Base-by-base conservation (phyloP, 2,888 invertebrate species). In the Carterocephalus palaemon region DNA sequence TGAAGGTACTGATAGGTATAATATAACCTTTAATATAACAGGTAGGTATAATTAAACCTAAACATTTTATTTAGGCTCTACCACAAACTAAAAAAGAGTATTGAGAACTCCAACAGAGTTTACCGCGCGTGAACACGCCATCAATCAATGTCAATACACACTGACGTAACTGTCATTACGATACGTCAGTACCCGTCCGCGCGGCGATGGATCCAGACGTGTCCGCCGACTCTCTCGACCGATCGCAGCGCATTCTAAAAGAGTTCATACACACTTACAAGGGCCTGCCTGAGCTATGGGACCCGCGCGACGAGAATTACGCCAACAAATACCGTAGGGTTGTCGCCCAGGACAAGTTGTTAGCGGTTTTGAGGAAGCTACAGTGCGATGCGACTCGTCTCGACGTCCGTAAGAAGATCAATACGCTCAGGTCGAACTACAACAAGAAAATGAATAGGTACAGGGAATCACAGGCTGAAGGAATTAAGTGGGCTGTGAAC, bases 361-460 rank as follows among this genome's bases (percentile, higher is more conserved):
- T 52, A 15, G 16, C 19, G 4, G 46, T 54, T 15, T 46, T 47
- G 15, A 47, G 24, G 16, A 39, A 34, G 13, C 26, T 42, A 4
- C 49, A 49, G 16, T 28, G 22, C 1, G 9, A 40, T 8, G 53
- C 57, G 4, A 51, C 54, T 0, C 31, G 50, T 13, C 31, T 47
- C 1, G 52, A 54, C 8, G 49, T 57, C 1, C 50, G 51, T 10
- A 48, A 46, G 29, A 56, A 56, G 32, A 54, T 57, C 13, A 54
- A 53, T 16, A 49, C 51, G 2, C 22, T 57, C 6, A 28, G 56
- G 6, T 52, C 54, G 1, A 56, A 56, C 28, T 56, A 48, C 12
- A 38, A 51, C 7, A 48, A 54, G 2, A 48, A 54, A 4, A 15
- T 46, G 4, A 48, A 38, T 4, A 54, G 49, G 28, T 31, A 47